Conservation (phyloP, 2,888 invertebrate species). For the Lasiommata megera region DNA sequence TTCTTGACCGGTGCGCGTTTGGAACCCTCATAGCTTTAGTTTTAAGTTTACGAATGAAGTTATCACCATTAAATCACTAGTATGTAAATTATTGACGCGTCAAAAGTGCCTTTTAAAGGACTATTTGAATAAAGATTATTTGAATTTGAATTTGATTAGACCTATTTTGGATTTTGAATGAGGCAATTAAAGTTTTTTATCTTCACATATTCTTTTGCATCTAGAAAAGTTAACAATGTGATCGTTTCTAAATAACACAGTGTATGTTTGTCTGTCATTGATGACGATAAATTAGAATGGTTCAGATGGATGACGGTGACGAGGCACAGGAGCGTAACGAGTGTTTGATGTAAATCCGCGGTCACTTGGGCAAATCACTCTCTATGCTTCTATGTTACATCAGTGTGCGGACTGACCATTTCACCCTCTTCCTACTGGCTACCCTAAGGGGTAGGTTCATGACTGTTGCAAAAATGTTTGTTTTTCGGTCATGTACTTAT, state of each 20-base stretch:
- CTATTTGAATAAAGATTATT: too few relatives aligned
- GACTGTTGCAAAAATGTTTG: not conserved
- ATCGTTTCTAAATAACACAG: not conserved
- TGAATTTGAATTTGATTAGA: too few relatives aligned
- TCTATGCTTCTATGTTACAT: not conserved
- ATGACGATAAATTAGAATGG: conserved; percentile 1
- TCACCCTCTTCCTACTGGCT: not conserved
- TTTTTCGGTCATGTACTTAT: not conserved
- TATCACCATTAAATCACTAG: too few relatives aligned
- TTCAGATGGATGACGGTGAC: conserved; percentile 43
- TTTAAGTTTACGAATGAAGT: too few relatives aligned
- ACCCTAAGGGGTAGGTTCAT: not conserved
- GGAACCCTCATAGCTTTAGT: too few relatives aligned
- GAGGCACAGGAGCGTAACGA: conserved; percentile 57
- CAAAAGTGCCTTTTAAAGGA: too few relatives aligned
- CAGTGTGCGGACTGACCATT: not conserved
- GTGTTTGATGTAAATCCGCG: conserved; percentile 68
- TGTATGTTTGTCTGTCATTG: not conserved
- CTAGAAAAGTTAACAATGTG: too few relatives aligned
- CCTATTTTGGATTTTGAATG: too few relatives aligned
- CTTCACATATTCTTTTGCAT: too few relatives aligned
- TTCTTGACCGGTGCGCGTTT: too few relatives aligned
- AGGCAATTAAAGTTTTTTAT: too few relatives aligned
- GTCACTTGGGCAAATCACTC: conserved; percentile 44
- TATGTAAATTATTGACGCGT: too few relatives aligned